Evolutionary conservation across 2,888 invertebrate genomes (phyloP).

Genomic region (Gisinianus flammeolus): DNA sequence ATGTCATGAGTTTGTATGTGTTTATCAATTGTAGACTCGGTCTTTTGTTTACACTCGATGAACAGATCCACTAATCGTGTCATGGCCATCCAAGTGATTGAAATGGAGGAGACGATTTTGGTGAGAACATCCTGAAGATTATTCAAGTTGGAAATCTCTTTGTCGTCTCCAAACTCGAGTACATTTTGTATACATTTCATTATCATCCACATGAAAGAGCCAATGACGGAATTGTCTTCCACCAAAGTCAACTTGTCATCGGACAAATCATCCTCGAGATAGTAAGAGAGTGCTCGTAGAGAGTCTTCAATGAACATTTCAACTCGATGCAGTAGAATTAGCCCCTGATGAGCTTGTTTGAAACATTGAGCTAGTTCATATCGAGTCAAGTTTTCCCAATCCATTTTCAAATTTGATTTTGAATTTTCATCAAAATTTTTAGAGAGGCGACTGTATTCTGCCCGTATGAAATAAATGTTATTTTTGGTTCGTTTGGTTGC

Average conservation of each 20-base stretch:
- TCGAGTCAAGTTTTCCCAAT: too few species aligned
- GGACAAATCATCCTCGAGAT: not conserved
- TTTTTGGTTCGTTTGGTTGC: too few species aligned
- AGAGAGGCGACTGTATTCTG: too few species aligned
- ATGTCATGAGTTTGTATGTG: not conserved
- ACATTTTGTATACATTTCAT: conserved; percentile 11
- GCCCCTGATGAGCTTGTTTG: not conserved
- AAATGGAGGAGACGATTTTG: conserved; percentile 25
- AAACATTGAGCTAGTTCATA: too few species aligned
- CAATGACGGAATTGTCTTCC: not conserved
- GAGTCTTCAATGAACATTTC: not conserved
- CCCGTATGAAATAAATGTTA: too few species aligned
- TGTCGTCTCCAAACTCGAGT: too few species aligned
- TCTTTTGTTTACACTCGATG: conserved; percentile 13
- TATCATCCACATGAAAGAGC: conserved; percentile 38
- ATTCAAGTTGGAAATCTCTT: too few species aligned
- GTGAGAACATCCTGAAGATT: too few species aligned
- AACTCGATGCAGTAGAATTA: not conserved
- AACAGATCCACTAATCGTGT: conserved; percentile 18
- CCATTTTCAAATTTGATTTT: too few species aligned
- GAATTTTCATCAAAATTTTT: too few species aligned
- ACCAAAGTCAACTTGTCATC: not conserved
- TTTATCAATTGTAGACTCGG: not conserved
- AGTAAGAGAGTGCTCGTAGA: not conserved
- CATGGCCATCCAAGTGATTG: conserved; percentile 14